Base-by-base conservation (phyloP, 2,888 invertebrate species). In the Harpalus rufipes region DNA sequence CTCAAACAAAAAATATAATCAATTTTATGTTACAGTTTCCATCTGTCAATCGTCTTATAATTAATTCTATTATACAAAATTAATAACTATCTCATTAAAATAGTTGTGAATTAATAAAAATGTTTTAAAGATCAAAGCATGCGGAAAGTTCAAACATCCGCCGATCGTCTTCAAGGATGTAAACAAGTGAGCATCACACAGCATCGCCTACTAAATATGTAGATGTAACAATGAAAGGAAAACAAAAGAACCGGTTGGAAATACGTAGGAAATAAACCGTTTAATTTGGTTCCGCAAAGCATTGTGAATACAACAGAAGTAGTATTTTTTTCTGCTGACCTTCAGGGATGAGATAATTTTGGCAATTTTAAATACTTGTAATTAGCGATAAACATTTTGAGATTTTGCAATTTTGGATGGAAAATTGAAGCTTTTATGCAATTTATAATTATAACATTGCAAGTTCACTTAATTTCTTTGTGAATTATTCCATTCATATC, bases 261-360 rank as follows among this genome's bases (percentile, higher is more conserved):
- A 68, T 32, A 68, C 68, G 68, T 68, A 68, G 68, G 68, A 68
- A 68, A 68, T 68, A 68, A 68, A 68, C 68, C 68, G 68, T 74
- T 74, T 44, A 10, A 74, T 74, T 74, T 41, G 10, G 51, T 74
- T 74, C 44, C 68, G 68, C 68, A 14, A 32, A 32, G 18, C 72
- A 74, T 74, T 74, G 72, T 44, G n/a, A 4, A 51, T 8, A n/a
- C n/a, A n/a, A n/a, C n/a, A 74, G 32, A 39, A 25, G 41, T 68
- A 63, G 12, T 25, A 21, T 12, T 63, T 18, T 63, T 68, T 44
- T 44, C 44, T 78, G 14, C 25, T 16, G 58, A 78, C 78, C 78
- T 78, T 78, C 21, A 58, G 39, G 1, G 39, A 78, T 78, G 58
- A 78, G 58, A 78, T 78, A 56, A 78, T 78, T 78, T 78, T 56